Evolutionary conservation across 2,113 vertebrate species (phyloP), one percentile per base, ranked within the genome.

Genomic region (Meles meles): DNA sequence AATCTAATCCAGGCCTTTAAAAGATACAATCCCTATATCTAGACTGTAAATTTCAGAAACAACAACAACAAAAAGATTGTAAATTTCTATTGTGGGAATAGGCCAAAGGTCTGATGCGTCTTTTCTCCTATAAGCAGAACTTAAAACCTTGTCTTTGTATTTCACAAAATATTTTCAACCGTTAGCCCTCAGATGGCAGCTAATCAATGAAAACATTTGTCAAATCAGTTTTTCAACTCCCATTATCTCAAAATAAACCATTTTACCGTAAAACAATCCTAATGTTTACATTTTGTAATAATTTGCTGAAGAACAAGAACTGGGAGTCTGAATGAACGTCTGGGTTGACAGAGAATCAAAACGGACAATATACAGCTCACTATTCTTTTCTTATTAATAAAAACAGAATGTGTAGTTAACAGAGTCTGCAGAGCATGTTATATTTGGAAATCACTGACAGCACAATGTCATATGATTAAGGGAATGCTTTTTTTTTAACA

Each of bases 201-300:
- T 92, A 95, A 93, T 95, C 90, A 86, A 94, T 89, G 47, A 44
- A 82, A 90, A 87, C 93, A 96, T 74, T 65, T 92, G 57, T 88
- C 90, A 90, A 94, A 93, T 90, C 47, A 94, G 80, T 89, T 92
- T 82, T 96, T 76, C 83, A 90, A 91, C 39, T 95, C 44, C 14
- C 82, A n/a, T 65, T 88, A 91, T 82, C 81, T 93, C 37, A 94
- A 91, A 97, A 71, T 29, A 59, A 86, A 86, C 39, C 15, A 71
- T 49, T 79, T 76, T 42, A 21, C 7, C 57, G 69, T 92, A 47
- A 90, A 92, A 88, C 44, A 87, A 92, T 44, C 25, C 55, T 3
- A 82, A 34, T 49, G 34, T 88, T 91, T 89, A 20, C 80, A 94
- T 52, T 92, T 71, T 92, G 8, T 59, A 88, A 93, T 71, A 94